Evolutionary conservation across 2,113 vertebrate species (phyloP).

Genomic region (Oncorhynchus mykiss): DNA sequence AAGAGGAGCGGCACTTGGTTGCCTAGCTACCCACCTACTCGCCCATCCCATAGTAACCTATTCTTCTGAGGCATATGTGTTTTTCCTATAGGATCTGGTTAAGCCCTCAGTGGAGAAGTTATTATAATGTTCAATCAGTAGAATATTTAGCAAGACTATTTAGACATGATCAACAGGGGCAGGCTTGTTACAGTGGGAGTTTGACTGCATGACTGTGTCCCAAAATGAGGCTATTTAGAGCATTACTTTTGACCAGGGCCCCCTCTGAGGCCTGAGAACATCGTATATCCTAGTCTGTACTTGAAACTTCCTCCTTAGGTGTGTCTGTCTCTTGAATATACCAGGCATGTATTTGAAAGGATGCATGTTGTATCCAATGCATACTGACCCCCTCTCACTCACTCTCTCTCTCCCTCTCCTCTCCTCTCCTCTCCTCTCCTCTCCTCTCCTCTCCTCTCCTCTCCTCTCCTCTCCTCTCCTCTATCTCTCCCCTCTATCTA

Average conservation of each 20-base stretch:
- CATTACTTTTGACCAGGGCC: too few relatives aligned
- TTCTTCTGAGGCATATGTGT: constrained; percentile 21
- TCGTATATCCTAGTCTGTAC: neutral
- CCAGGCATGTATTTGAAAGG: too few relatives aligned
- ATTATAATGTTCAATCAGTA: neutral
- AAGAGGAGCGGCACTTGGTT: constrained; percentile 28
- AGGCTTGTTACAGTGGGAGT: constrained; percentile 23
- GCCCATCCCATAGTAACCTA: constrained; percentile 39
- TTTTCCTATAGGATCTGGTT: neutral
- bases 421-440: too few relatives aligned
- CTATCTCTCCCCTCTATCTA: too few relatives aligned
- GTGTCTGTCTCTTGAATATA: neutral
- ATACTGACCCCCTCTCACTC: neutral
- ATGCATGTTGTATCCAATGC: neutral
- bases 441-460: too few relatives aligned
- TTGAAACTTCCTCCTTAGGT: neutral
- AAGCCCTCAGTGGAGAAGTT: constrained; percentile 9
- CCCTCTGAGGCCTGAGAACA: too few relatives aligned
- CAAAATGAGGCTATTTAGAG: constrained; percentile 17
- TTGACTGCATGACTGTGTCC: constrained; percentile 31
- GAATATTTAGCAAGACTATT: constrained; percentile 29
- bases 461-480: too few relatives aligned
- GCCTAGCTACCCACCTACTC: constrained; percentile 57
- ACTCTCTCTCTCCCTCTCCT: neutral
- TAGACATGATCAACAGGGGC: constrained; percentile 32